Conservation (phyloP, 1,140 invertebrate species). For the Rhynchophorus ferrugineus region DNA sequence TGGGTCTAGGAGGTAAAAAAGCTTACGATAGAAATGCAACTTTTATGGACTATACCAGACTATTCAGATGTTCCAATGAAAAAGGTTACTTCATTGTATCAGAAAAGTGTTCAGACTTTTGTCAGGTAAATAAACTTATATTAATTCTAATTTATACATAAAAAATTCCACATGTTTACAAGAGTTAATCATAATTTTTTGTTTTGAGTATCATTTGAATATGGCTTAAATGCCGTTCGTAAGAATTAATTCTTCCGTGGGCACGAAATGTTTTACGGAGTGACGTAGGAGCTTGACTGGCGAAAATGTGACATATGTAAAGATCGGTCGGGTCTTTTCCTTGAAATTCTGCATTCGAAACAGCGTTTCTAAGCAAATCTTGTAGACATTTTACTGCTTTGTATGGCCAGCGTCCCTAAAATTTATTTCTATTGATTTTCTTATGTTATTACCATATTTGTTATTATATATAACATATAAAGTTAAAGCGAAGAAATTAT, state of each 20-base stretch:
- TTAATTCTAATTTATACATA: not conserved
- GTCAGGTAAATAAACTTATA: slow-evolving; percentile 63
- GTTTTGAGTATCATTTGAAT: slow-evolving; percentile 24
- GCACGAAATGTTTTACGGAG: slow-evolving; percentile 29
- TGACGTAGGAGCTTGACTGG: slow-evolving; percentile 23
- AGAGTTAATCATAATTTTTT: slow-evolving; percentile 1
- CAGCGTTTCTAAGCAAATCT: slow-evolving; percentile 28
- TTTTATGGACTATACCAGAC: slow-evolving; percentile 88
- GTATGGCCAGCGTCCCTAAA: slow-evolving; percentile 31
- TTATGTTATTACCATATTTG: no score
- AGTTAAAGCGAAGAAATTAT: no score
- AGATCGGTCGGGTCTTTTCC: slow-evolving; percentile 25
- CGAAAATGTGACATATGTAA: slow-evolving; percentile 26
- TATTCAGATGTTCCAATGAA: slow-evolving; percentile 98
- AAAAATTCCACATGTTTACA: not conserved
- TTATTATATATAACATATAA: no score
- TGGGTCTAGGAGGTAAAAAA: slow-evolving; percentile 87
- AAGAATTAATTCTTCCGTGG: slow-evolving; percentile 31
- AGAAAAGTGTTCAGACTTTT: slow-evolving; percentile 99
- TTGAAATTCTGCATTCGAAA: slow-evolving; percentile 28
- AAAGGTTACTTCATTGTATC: slow-evolving; percentile 99
- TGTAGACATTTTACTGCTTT: slow-evolving; percentile 28
- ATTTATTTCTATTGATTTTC: no score
- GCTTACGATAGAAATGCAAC: slow-evolving; percentile 85
- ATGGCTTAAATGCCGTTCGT: slow-evolving; percentile 22